A percentile compares a stretch with the other conserved stretches of the same genome.
These are phyloP conservation scores for Geothlypis trichas DNA, from an alignment of 2,113 vertebrate genomes.

Conservation along the genomic window DNA sequence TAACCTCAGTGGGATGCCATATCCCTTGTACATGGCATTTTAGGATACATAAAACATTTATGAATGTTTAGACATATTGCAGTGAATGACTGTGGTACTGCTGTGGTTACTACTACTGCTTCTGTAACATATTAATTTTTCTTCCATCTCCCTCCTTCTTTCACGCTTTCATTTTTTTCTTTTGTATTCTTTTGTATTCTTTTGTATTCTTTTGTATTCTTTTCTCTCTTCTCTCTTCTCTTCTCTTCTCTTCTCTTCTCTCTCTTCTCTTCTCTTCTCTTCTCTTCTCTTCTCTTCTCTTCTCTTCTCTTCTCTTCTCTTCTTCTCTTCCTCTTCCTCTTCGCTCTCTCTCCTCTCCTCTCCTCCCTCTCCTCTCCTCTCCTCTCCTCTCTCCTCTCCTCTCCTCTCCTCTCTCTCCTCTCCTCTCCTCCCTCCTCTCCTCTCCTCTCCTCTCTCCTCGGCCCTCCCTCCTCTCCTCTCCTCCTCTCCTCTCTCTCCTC, in stretches of 20 bases:
- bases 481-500: background rate
- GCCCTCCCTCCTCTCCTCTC: background rate
- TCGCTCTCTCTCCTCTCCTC: background rate
- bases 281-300: background rate
- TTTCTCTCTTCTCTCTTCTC: background rate
- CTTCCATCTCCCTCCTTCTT: background rate
- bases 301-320: background rate
- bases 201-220: fast-evolving
- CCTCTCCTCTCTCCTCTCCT: too few relatives aligned
- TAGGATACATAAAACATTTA: conserved; percentile 54
- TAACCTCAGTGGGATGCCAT: conserved; percentile 28
- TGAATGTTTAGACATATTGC: conserved; percentile 20
- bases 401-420: background rate
- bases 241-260: background rate
- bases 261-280: background rate
- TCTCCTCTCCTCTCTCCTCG: background rate
- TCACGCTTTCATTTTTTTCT: background rate
- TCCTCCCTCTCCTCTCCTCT: background rate
- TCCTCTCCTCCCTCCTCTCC: background rate
- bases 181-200: background rate
- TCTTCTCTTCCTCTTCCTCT: background rate
- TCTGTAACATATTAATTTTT: background rate
- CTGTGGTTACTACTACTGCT: background rate
- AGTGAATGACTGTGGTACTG: background rate
- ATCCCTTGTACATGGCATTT: conserved; percentile 36